Evolutionary conservation across 2,888 invertebrate genomes (phyloP).

Genomic region (Philaethria dido): DNA sequence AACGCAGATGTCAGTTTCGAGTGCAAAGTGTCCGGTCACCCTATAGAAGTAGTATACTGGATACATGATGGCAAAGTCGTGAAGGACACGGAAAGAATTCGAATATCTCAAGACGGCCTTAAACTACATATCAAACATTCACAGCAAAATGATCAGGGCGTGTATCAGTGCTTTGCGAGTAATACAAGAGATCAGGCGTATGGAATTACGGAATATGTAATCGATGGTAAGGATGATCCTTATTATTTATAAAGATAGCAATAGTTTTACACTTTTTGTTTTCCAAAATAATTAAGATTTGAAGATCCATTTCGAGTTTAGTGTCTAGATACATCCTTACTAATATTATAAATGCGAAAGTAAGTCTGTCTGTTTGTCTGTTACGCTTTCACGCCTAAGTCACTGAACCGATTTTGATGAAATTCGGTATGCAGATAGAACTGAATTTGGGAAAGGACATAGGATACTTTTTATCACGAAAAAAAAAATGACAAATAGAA

Average conservation of each 20-base stretch:
- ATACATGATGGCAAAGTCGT: constrained; percentile 89
- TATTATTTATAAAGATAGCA: no score
- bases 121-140: constrained; percentile 86
- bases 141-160: constrained; percentile 92
- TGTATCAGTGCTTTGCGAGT: constrained; percentile 95
- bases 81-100: constrained; percentile 83
- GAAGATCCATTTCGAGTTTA: no score
- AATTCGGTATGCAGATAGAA: no score
- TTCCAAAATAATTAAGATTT: neutral
- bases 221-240: constrained; percentile 86
- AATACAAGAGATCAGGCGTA: constrained; percentile 94
- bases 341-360: no score
- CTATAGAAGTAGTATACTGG: constrained; percentile 92
- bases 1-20: constrained; percentile 93
- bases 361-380: no score
- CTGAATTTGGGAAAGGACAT: no score
- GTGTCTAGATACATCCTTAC: no score
- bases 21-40: constrained; percentile 94
- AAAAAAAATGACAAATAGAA: no score
- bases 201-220: constrained; percentile 90
- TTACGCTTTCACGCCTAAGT: no score
- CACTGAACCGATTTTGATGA: no score
- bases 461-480: no score
- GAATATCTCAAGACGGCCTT: constrained; percentile 77
- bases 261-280: neutral